These are phyloP conservation scores for Diorhabda elongata DNA, from an alignment of 1,140 invertebrate species.

Conservation along the genomic window DNA sequence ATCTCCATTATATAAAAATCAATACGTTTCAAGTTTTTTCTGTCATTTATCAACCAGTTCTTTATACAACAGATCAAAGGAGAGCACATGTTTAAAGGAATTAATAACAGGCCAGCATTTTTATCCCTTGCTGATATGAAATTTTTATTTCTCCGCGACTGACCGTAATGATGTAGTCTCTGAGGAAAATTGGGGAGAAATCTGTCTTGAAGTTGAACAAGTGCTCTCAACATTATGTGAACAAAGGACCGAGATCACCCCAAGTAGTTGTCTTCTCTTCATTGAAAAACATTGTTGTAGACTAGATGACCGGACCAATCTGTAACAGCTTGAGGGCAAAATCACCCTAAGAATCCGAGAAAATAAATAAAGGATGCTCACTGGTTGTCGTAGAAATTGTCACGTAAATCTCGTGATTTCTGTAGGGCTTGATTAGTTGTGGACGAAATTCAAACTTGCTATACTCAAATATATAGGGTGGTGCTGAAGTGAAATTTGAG, in stretches of 20 bases:
- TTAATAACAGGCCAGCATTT: background rate
- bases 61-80: background rate
- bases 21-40: background rate
- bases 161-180: background rate
- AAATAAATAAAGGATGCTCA: background rate
- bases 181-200: background rate
- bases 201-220: slow-evolving; percentile 2
- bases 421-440: no score
- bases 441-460: no score
- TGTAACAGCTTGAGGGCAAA: background rate
- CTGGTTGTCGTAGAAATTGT: slow-evolving; percentile 2
- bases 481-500: no score
- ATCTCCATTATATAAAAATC: no score
- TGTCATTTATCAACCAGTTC: background rate
- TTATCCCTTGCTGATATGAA: background rate
- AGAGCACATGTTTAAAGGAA: background rate
- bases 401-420: background rate
- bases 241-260: slow-evolving; percentile 1
- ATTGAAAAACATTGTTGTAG: slow-evolving; percentile 2
- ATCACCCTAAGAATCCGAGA: background rate
- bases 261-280: background rate
- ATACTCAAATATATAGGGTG: no score
- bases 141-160: slow-evolving; percentile 2
- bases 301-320: background rate
- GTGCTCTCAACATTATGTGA: slow-evolving; percentile 2